These are phyloP conservation scores for Aphidius gifuensis DNA, from an alignment of 1,140 invertebrate species.

Conservation along the genomic window DNA sequence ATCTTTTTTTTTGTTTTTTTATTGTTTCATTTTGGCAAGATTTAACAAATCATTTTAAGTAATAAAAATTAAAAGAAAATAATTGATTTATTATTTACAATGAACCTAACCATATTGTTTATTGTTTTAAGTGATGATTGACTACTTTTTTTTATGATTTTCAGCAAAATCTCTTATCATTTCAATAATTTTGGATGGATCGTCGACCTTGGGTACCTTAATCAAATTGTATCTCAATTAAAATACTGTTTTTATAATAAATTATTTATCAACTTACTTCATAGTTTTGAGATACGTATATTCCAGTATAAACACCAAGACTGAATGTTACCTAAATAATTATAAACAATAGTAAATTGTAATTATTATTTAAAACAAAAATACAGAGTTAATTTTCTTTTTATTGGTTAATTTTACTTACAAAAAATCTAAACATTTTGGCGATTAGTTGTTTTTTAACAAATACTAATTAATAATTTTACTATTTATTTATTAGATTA, in stretches of 20 bases:
- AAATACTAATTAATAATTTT: too few relatives aligned
- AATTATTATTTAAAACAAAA: conserved; percentile 15
- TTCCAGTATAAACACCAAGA: conserved; percentile 73
- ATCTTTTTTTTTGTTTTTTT: conserved; percentile 10
- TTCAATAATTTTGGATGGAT: conserved; percentile 68
- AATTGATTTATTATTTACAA: conserved; percentile 22
- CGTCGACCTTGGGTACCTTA: conserved; percentile 78
- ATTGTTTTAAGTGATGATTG: conserved; percentile 21
- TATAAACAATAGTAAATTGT: conserved; percentile 1
- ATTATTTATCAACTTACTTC: conserved; percentile 59
- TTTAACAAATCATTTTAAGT: too few relatives aligned
- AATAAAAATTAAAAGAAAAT: conserved; percentile 24
- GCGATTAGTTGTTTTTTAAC: background rate
- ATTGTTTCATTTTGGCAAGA: too few relatives aligned
- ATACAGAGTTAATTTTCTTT: background rate
- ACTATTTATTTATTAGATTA: too few relatives aligned
- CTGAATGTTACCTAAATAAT: conserved; percentile 70
- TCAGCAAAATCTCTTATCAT: conserved; percentile 68
- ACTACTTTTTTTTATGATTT: conserved; percentile 60
- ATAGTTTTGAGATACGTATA: conserved; percentile 80
- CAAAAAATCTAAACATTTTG: conserved; percentile 45
- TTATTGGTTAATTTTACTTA: conserved; percentile 23
- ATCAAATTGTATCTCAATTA: conserved; percentile 35
- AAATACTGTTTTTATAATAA: conserved; percentile 4
- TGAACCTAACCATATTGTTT: conserved; percentile 21